Conservation (phyloP, 2,797 vertebrate species). For the Acrocephalus scirpaceus region DNA sequence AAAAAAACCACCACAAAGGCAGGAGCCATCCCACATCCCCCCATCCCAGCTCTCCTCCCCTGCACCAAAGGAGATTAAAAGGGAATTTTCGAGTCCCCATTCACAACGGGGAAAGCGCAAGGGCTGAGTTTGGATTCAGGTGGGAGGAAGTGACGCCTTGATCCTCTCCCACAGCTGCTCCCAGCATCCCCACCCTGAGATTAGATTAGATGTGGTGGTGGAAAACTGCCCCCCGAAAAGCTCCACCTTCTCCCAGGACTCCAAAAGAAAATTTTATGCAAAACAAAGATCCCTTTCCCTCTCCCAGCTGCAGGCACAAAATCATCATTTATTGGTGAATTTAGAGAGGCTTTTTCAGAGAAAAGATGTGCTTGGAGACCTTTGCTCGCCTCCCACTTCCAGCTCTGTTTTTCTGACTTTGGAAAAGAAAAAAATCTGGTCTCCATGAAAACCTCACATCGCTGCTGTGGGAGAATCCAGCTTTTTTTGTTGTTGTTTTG, state of each 20-base stretch:
- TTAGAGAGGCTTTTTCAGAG: neutral
- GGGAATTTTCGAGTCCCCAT: neutral
- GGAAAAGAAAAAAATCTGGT: neutral
- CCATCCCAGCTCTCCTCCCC: neutral
- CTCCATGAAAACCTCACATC: neutral
- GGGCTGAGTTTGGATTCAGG: neutral
- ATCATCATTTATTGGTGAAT: neutral
- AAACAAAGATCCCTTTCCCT: neutral
- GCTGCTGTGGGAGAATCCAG: neutral
- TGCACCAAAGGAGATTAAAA: neutral
- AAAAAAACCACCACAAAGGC: neutral
- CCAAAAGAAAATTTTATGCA: neutral
- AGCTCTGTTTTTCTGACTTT: neutral
- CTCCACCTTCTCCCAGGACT: neutral
- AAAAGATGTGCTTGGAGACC: neutral
- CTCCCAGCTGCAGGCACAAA: neutral
- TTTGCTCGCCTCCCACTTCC: neutral
- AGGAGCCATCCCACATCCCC: neutral
- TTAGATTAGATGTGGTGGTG: neutral
- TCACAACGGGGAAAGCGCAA: neutral
- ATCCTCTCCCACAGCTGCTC: neutral
- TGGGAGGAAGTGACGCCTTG: neutral
- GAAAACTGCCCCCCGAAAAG: neutral
- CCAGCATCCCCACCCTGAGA: neutral
- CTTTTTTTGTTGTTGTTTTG: neutral